Base-by-base conservation (phyloP, 2,888 invertebrate genomes). In the Auanema freiburgensis region DNA sequence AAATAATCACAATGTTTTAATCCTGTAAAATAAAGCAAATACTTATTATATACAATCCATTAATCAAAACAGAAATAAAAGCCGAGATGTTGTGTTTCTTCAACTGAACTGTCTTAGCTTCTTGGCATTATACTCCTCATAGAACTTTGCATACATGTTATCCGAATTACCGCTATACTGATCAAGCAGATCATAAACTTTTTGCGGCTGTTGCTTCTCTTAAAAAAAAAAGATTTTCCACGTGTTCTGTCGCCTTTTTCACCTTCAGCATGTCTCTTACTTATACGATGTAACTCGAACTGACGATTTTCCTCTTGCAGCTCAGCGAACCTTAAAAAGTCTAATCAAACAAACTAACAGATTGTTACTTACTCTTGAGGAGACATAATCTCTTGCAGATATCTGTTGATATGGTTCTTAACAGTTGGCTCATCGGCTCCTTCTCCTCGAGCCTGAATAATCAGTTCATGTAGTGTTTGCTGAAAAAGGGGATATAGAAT, bases 401-500 rank as follows among this genome's bases (percentile, higher is more conserved):
- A 72, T 46, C 51, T 58, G 49, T 69, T 56, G 23, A 71, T 68
- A 62, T 68, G 56, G n/a, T 60, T 42, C 24, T 65, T 63, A 10
- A 72, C 66, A 23, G 51, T 54, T 3, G 55, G 21, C 42, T 72
- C 72, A 18, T 42, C 50, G 14, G 72, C 72, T 18, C 72, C 72
- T 12, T 44, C 53, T n/a, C 54, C 25, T 5, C 72, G 59, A 6
- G 72, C 72, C 33, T 71, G 68, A n/a, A 59, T 63, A 11, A 72
- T 61, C 24, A 72, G 56, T 52, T 72, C 72, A 49, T 66, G 60
- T 4, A 72, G 64, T 18, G 63, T 58, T 66, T 71, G 69, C 70
- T 72, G 56, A 57, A 62, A 16, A 11, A 12, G 11, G 42, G n/a
- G 6, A 21, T 41, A 10, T n/a, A 5, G 33, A 6, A 25, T 56